These are phyloP conservation scores for Macropodus opercularis DNA, from an alignment of 2,797 vertebrate species.

Conservation along the genomic window DNA sequence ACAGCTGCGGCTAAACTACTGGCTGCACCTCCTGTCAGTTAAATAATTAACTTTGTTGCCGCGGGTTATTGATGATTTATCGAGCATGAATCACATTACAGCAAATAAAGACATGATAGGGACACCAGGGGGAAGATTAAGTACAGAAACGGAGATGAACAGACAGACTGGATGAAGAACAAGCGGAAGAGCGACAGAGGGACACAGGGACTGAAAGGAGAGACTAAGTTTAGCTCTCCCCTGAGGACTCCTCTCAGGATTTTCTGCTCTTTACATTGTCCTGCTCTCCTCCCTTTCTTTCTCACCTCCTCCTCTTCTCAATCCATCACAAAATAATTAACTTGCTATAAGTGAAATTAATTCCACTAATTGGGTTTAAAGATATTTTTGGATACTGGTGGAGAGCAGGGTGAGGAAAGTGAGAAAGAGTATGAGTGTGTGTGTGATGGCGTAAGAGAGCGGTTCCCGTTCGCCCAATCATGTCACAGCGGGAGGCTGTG, in stretches of 20 bases:
- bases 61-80: constrained; percentile 21
- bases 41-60: constrained; percentile 22
- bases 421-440: constrained; percentile 12
- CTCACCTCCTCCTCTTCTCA: constrained; percentile 73
- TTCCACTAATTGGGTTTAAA: constrained; percentile 86
- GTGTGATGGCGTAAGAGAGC: neutral
- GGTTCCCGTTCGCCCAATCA: constrained; percentile 47
- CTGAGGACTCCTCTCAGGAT: constrained; percentile 75
- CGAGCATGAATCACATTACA: neutral
- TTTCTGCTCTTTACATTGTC: constrained; percentile 69
- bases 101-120: constrained; percentile 12
- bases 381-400: constrained; percentile 74
- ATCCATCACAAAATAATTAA: constrained; percentile 87
- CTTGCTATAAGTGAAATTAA: constrained; percentile 89
- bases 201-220: constrained; percentile 60
- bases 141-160: constrained; percentile 36
- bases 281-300: constrained; percentile 63
- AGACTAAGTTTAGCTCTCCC: constrained; percentile 79
- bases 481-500: constrained; percentile 50
- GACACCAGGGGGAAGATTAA: constrained; percentile 6
- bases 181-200: constrained; percentile 40
- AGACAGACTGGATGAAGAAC: constrained; percentile 40
- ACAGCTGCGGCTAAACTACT: constrained; percentile 2
- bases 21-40: constrained; percentile 5
- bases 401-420: constrained; percentile 41